Conservation (phyloP, 2,888 invertebrate genomes). For the Acrobeloides nanus region DNA sequence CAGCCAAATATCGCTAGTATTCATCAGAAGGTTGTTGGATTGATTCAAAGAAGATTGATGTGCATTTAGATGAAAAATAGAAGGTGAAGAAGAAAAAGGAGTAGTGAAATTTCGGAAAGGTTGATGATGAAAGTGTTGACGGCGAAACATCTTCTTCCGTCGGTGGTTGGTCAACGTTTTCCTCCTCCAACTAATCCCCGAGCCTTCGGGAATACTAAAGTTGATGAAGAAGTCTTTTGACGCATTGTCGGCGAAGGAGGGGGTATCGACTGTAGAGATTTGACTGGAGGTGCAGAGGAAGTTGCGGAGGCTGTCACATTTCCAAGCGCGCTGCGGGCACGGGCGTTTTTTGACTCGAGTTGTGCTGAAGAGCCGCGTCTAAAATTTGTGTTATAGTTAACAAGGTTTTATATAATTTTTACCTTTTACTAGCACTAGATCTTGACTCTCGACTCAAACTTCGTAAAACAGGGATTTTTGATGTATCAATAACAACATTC, state of each 20-base stretch:
- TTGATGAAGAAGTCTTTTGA: not conserved
- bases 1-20: too few species aligned
- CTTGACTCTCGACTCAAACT: conserved; percentile 1
- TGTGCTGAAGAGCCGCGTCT: conserved; percentile 20
- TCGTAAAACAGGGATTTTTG: conserved; percentile 22
- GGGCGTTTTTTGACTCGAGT: conserved; percentile 48
- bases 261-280: not conserved
- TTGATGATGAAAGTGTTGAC: too few species aligned
- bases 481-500: conserved; percentile 23
- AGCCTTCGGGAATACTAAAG: conserved; percentile 25
- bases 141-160: not conserved
- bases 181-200: conserved; percentile 22
- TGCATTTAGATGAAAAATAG: too few species aligned
- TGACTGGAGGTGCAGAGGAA: not conserved
- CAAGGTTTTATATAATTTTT: not conserved
- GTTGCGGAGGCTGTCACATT: conserved; percentile 3
- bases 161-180: not conserved
- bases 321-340: conserved; percentile 50
- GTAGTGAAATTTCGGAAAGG: too few species aligned
- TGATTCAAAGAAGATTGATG: too few species aligned
- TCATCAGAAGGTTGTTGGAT: too few species aligned
- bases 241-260: not conserved
- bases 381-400: conserved; percentile 3
- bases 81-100: too few species aligned
- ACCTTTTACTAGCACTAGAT: not conserved